These are phyloP conservation scores for Plodia interpunctella DNA, from an alignment of 1,140 invertebrate genomes.

Conservation along the genomic window DNA sequence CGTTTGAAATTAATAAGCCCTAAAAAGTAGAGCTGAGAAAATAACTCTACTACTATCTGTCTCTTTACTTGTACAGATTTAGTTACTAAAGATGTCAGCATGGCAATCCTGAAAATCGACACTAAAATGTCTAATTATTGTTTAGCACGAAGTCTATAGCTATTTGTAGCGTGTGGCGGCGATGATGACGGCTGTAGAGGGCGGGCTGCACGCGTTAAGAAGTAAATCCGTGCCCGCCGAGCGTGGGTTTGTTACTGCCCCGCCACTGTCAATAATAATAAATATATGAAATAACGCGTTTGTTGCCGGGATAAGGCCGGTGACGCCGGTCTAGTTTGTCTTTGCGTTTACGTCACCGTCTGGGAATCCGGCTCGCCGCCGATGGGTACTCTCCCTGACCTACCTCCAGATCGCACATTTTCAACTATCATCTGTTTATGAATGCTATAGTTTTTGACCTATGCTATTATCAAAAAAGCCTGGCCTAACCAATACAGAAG, in stretches of 20 bases:
- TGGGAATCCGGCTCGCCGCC: constrained; percentile 63
- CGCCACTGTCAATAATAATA: constrained; percentile 68
- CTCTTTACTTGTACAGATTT: no score
- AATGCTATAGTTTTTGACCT: neutral
- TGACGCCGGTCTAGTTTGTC: constrained; percentile 70
- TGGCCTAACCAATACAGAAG: no score
- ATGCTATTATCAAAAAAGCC: no score
- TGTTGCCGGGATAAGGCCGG: constrained; percentile 57
- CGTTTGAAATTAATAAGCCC: no score
- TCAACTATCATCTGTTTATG: neutral
- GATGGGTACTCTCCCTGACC: constrained; percentile 58
- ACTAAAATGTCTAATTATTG: no score
- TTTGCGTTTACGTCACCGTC: constrained; percentile 69
- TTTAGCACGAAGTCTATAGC: constrained; percentile 5
- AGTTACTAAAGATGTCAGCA: no score
- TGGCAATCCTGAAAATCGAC: no score
- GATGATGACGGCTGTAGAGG: constrained; percentile 26
- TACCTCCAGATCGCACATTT: constrained; percentile 52
- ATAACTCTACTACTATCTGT: no score
- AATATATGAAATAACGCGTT: constrained; percentile 70
- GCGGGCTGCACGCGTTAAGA: constrained; percentile 27
- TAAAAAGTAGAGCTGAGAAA: no score
- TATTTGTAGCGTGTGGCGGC: constrained; percentile 47
- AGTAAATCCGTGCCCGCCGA: constrained; percentile 42
- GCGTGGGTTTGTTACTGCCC: constrained; percentile 71